Evolutionary conservation across 2,888 invertebrate genomes (phyloP).

Genomic region (Priocnemis perturbator): DNA sequence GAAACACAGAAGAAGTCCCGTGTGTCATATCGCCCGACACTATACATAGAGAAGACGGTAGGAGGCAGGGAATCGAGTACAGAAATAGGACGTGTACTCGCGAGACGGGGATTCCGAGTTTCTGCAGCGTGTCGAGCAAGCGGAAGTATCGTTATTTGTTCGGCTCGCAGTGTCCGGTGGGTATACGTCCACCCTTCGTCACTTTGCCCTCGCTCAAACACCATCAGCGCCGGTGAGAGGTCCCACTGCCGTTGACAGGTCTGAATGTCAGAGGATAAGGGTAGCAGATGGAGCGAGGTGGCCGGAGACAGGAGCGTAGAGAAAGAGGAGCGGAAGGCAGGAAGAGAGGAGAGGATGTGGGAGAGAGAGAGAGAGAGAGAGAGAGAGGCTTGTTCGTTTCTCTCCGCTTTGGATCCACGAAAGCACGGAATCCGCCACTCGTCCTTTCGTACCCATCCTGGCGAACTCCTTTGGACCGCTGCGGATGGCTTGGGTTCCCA

Average conservation of each 20-base stretch:
- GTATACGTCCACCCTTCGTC: conserved; percentile 56
- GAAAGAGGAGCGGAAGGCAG: conserved; percentile 3
- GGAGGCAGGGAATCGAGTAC: not conserved
- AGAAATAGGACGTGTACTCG: not conserved
- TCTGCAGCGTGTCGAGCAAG: conserved; percentile 27
- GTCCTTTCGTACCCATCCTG: conserved; percentile 46
- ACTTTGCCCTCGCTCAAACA: conserved; percentile 54
- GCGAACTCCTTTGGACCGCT: conserved; percentile 48
- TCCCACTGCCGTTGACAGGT: conserved; percentile 64
- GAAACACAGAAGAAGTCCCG: no score
- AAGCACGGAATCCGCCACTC: conserved; percentile 44
- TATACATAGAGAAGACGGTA: no score
- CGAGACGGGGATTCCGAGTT: conserved; percentile 4
- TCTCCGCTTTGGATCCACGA: conserved; percentile 34
- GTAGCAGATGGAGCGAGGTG: conserved; percentile 27
- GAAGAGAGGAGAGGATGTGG: conserved; percentile 12
- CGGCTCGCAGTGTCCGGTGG: conserved; percentile 45
- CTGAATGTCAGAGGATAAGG: conserved; percentile 47
- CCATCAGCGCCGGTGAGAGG: conserved; percentile 53
- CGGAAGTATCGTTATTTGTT: conserved; percentile 59
- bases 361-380: conserved; percentile 6
- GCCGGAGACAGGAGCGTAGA: not conserved
- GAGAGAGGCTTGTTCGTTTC: conserved; percentile 6
- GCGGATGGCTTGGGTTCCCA: conserved; percentile 54
- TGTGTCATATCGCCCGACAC: no score